Percentiles rank a stretch among this genome's conserved stretches.
These are phyloP conservation scores for Pipra filicauda DNA, from an alignment of 2,113 vertebrate species.

Conservation along the genomic window DNA sequence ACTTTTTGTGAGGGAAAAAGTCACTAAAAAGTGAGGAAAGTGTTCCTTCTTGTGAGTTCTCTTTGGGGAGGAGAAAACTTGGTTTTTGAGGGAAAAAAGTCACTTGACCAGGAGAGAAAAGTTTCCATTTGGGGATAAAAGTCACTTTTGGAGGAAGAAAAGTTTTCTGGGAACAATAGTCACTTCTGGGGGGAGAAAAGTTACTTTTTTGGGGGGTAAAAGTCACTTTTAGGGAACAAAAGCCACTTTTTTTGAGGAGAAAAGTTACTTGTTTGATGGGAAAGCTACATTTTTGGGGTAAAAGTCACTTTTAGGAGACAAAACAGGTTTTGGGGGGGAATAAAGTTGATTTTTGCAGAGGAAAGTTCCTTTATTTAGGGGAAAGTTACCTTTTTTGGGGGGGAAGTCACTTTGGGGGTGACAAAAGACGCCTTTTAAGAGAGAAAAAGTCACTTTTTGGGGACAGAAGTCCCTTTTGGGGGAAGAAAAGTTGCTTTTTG, in stretches of 20 bases:
- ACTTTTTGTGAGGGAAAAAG: neutral
- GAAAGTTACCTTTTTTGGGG: fast-evolving
- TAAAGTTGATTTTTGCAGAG: neutral
- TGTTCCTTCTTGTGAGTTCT: neutral
- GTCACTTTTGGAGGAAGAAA: neutral
- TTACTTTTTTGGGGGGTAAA: neutral
- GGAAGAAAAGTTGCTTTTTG: neutral
- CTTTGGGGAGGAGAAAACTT: neutral
- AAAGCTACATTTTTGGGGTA: too few species aligned
- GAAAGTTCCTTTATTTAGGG: neutral
- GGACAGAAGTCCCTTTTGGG: neutral
- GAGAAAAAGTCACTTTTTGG: neutral
- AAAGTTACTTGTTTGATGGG: neutral
- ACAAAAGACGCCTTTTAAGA: neutral
- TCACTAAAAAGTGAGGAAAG: neutral
- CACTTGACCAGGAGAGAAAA: neutral
- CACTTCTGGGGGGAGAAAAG: neutral
- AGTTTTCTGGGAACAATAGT: too few species aligned
- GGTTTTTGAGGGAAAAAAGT: neutral
- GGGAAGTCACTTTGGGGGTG: fast-evolving
- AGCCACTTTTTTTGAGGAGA: neutral
- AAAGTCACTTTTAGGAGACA: neutral
- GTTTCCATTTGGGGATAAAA: neutral
- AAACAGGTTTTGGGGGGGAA: neutral
- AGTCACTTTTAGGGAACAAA: neutral